Percentiles rank a stretch among this genome's conserved stretches.
These are phyloP conservation scores for Eleutherodactylus coqui DNA, from an alignment of 2,797 vertebrate species.

Conservation along the genomic window DNA sequence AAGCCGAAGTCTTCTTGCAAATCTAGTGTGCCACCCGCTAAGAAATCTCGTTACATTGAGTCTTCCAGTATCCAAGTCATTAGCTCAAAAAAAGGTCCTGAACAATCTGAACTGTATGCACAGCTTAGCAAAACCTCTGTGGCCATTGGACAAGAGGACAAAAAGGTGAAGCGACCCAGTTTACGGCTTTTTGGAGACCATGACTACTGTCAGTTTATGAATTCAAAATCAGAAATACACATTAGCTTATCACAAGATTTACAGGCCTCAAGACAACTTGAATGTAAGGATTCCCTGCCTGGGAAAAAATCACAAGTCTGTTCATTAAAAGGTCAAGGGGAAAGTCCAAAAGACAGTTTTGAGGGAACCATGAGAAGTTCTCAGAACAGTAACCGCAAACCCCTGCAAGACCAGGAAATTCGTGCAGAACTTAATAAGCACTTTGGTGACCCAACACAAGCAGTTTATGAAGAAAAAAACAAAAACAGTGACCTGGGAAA, in stretches of 20 bases:
- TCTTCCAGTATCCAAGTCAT: constrained; percentile 83
- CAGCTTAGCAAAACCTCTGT: constrained; percentile 90
- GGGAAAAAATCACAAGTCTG: constrained; percentile 81
- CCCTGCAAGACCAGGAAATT: constrained; percentile 95
- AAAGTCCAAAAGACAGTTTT: constrained; percentile 78
- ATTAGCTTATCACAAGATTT: constrained; percentile 79
- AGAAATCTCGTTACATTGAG: constrained; percentile 91
- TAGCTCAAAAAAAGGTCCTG: constrained; percentile 87
- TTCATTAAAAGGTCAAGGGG: constrained; percentile 78
- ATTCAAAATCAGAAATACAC: constrained; percentile 85
- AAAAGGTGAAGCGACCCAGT: constrained; percentile 84
- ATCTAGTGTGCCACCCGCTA: constrained; percentile 86
- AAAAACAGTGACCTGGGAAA: constrained; percentile 79
- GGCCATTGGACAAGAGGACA: constrained; percentile 85
- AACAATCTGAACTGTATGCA: constrained; percentile 93
- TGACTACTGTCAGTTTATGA: constrained; percentile 95
- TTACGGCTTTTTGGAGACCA: constrained; percentile 94
- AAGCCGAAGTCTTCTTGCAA: constrained; percentile 97
- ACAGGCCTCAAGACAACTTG: constrained; percentile 84
- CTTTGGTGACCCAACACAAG: constrained; percentile 92
- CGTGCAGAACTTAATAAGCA: constrained; percentile 98
- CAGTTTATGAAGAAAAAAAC: constrained; percentile 85
- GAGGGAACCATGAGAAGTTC: constrained; percentile 74
- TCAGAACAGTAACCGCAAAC: constrained; percentile 84
- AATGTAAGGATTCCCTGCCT: constrained; percentile 88